Percentiles rank a stretch among this genome's conserved stretches.
phyloP scores from a whole-genome alignment of 2,113 vertebrate genomes.

The Petaurus breviceps region DNA sequence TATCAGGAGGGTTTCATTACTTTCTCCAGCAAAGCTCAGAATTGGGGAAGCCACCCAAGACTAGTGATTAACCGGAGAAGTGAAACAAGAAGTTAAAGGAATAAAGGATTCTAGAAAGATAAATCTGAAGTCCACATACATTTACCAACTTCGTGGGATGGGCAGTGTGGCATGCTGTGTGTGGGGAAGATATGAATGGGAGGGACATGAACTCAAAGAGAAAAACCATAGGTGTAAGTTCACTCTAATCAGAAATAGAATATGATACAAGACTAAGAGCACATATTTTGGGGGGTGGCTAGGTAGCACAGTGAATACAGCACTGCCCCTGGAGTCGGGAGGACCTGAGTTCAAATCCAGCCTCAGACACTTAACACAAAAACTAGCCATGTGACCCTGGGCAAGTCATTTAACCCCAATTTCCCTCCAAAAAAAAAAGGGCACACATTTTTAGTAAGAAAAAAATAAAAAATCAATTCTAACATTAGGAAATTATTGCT shows the following conservation, averaged over 20 bases:
- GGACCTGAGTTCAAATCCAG: no score
- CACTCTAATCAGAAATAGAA: background rate
- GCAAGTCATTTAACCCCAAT: no score
- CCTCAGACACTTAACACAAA: no score
- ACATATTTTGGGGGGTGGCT: no score
- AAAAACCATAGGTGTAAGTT: background rate
- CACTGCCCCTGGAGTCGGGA: no score
- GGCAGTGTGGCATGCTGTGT: background rate
- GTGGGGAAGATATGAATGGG: background rate
- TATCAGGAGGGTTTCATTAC: background rate
- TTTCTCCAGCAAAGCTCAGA: background rate
- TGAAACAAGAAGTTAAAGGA: background rate
- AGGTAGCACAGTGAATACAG: no score
- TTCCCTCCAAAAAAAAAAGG: no score
- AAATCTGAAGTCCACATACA: background rate
- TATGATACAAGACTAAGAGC: background rate
- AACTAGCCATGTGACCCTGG: no score
- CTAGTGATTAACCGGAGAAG: background rate
- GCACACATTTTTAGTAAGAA: background rate
- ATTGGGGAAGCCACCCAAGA: background rate
- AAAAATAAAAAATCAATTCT: background rate
- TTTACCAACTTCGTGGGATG: background rate
- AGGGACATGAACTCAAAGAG: background rate
- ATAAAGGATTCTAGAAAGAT: background rate
- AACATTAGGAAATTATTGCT: background rate